Evolutionary conservation across 2,888 invertebrate genomes (phyloP), one percentile per base, ranked within the genome.

Genomic region (Coleophora deauratella): DNA sequence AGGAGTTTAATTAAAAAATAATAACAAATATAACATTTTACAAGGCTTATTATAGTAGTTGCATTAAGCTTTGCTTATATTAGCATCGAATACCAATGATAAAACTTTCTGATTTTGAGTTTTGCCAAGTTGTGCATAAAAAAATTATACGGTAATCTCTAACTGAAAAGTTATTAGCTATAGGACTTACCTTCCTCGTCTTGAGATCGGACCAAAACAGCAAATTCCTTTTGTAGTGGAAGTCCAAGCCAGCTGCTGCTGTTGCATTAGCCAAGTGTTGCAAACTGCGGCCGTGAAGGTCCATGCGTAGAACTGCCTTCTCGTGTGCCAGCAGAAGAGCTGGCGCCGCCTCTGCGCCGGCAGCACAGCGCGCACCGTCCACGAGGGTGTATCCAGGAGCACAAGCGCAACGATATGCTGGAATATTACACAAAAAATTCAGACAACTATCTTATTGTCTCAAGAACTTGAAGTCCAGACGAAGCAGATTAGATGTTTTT

Each of bases 191-290:
- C 87, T 93, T 94, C 51, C 93, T 89, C 0, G 95, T 95, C 69
- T 95, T 96, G 1, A 91, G 88, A 72, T 97, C 97, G 8, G 96
- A 95, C 96, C 96, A 97, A 74, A 93, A 96, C 1, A 97, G 78
- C 42, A 93, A 72, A 59, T 94, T 93, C 50, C 89, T 87, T 27
- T 89, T 84, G 67, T 91, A 93, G 59, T 96, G 93, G 68, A 89
- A 97, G 69, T 97, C 96, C 10, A 97, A 81, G 0, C 96, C 96
- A 39, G 93, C 93, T 0, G 95, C 95, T 0, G 92, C 90, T 0
- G 95, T 94, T 2, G 95, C 92, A 68, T 96, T 96, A 14, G 93
- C 93, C 14, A 94, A 85, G 38, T 88, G 71, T 43, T 86, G 86
- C 1, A 89, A 77, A 43, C 89, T 88, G 40, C 88, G 87, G 12